These are phyloP conservation scores for Cynocephalus volans DNA, from an alignment of 2,113 vertebrate species.

Conservation along the genomic window DNA sequence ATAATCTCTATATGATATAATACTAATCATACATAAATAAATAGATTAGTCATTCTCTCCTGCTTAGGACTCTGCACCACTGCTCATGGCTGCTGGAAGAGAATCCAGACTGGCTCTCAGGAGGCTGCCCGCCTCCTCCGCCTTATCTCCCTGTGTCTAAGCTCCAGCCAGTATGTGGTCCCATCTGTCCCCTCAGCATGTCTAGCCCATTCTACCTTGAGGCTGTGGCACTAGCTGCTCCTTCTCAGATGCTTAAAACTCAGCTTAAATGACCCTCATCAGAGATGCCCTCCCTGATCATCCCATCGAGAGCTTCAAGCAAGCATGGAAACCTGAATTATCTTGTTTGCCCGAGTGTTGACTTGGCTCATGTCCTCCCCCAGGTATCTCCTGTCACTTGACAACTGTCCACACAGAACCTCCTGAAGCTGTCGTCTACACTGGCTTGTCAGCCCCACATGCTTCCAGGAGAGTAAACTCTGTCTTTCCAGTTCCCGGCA, in stretches of 20 bases:
- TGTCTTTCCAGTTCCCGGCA: neutral
- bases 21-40: rapidly evolving
- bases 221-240: neutral
- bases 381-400: no score
- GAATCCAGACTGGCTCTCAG: neutral
- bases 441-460: neutral
- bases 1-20: neutral
- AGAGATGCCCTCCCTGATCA: neutral
- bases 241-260: neutral
- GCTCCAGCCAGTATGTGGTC: neutral
- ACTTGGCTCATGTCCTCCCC: neutral
- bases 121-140: neutral
- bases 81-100: no score
- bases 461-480: neutral
- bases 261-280: neutral
- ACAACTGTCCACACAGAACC: neutral
- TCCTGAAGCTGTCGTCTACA: no score
- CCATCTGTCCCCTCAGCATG: neutral
- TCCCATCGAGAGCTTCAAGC: neutral
- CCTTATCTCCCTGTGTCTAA: neutral
- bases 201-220: no score
- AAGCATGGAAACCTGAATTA: neutral
- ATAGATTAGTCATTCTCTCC: no score
- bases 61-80: neutral
- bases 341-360: neutral